Base-by-base conservation (phyloP, 2,888 invertebrate genomes). In the Synanthedon formicaeformis region DNA sequence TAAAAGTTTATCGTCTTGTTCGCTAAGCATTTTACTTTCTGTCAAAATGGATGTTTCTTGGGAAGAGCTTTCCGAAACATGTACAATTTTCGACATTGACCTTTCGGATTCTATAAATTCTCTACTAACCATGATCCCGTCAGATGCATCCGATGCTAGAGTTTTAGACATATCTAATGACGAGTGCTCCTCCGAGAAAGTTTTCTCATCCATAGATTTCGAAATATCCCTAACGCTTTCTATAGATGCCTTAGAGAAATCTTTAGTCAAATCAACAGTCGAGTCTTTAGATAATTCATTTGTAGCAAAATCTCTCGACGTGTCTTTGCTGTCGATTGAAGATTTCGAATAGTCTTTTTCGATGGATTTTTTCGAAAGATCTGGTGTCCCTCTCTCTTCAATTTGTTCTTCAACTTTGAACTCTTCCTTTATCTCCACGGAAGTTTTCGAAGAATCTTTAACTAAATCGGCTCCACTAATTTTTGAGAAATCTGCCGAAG, bases 341-440 rank as follows among this genome's bases (percentile, higher is more conserved):
- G 87, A 87, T 61, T 87, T 87, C 1, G 87, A 87, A 57, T 85
- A 87, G 61, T 87, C 87, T 64, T 87, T 87, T 56, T 86, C 87
- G 40, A 86, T 65, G 1, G 87, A 87, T 60, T 86, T 87, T 55
- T 87, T 87, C 1, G 87, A 87, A n/a, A 86, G 63, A 57, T 87
- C 87, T 45, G 86, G 86, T 6, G 86, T 86, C 1, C 70, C 83
- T 45, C 80, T 66, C 49, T 85, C 86, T 66, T 85, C 86, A 8
- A 64, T 57, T 53, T 71, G 76, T 45, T 85, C 82, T 48, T 86
- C 86, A 13, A 72, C 60, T 60, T 69, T 75, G 11, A 65, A 79
- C 62, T 84, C 84, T 54, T 85, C 85, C 66, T 83, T 86, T 4
- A 71, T 63, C 40, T 85, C 86, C 23, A 82, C 70, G 3, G 85